A percentile compares a stretch with the other conserved stretches of the same genome.
Conservation (phyloP, 2,888 invertebrate genomes). For the Drosophila austrosaltans region DNA sequence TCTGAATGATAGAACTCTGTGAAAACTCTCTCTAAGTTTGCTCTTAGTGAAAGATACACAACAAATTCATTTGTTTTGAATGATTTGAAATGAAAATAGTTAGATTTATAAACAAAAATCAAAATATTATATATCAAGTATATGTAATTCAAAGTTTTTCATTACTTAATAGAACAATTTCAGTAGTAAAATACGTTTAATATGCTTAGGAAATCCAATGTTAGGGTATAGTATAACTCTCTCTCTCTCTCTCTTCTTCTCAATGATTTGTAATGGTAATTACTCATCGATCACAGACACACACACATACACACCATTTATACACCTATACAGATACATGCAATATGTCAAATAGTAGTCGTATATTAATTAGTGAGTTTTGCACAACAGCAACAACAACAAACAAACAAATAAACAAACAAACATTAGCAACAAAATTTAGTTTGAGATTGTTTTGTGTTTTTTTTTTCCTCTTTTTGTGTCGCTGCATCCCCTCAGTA, state of each 20-base stretch:
- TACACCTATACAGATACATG: conserved; percentile 7
- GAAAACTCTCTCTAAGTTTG: too few relatives aligned
- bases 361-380: conserved; percentile 37
- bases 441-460: conserved; percentile 53
- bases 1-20: too few relatives aligned
- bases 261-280: conserved; percentile 4
- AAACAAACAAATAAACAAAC: conserved; percentile 28
- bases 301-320: conserved; percentile 13
- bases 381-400: conserved; percentile 30
- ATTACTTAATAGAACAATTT: too few relatives aligned
- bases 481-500: conserved; percentile 53
- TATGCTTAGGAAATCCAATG: too few relatives aligned
- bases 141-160: too few relatives aligned
- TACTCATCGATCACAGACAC: conserved; percentile 15
- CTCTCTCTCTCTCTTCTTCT: conserved; percentile 12
- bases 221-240: too few relatives aligned
- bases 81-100: too few relatives aligned
- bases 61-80: too few relatives aligned
- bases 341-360: conserved; percentile 35
- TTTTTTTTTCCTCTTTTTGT: conserved; percentile 56
- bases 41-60: too few relatives aligned
- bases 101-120: too few relatives aligned
- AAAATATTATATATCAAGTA: too few relatives aligned
- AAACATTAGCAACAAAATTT: conserved; percentile 46
- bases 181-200: too few relatives aligned